Base-by-base conservation (phyloP, 2,888 invertebrate genomes). In the Diaperis boleti region DNA sequence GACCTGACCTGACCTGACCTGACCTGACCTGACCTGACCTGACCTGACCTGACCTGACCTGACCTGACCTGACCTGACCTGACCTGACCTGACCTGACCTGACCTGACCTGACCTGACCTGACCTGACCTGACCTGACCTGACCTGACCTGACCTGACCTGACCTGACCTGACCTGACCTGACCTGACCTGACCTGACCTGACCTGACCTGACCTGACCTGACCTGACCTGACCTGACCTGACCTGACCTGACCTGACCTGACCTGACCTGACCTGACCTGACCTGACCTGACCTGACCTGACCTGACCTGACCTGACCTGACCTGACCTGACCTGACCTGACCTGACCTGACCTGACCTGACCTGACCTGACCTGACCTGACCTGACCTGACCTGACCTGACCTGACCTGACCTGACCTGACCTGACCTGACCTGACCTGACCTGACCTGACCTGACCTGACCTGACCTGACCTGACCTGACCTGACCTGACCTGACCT, bases 1-100 rank as follows among this genome's bases (percentile, higher is more conserved):
- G 17, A 62, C 62, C 49, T 47, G 18, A 62, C 56, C 56, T 37
- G 29, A 57, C 56, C 62, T 33, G 44, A 61, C 56, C 47, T 47
- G 47, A 47, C 47, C 47, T 47, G 47, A 47, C 47, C 47, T 47
- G 47, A 47, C 47, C 47, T 47, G 47, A 47, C 47, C 47, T 47
- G 47, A 47, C 47, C 42, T 42, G 42, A 42, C 42, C 42, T 42
- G 42, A 42, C 42, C 42, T 42, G 42, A 42, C 42, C 42, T 42
- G 42, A 42, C 42, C 42, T 42, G 42, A 42, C 42, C 42, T 42
- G 42, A 42, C 42, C 42, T 42, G 42, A 42, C 42, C 42, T 42
- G 42, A 42, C 42, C 42, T 42, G 42, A 42, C 42, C 42, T 42
- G 42, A 42, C 42, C 42, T 42, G 42, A 42, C 42, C 42, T 42